phyloP scores from a whole-genome alignment of 2,888 invertebrate species.

The Campaea margaritaria region DNA sequence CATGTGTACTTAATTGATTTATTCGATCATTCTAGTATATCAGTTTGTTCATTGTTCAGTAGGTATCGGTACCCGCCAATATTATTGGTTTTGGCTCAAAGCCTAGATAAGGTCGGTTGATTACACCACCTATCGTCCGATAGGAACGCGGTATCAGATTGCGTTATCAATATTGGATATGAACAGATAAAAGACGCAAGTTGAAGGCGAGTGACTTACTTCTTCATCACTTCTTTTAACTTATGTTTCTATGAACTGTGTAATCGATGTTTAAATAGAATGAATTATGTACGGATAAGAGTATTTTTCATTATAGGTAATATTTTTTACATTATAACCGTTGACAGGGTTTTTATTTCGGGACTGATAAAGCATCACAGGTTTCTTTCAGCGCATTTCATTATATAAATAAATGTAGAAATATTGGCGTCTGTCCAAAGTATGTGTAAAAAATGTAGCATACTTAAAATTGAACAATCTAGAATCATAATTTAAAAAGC shows the following conservation, averaged over 20 bases:
- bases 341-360: no score
- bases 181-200: slow-evolving; percentile 45
- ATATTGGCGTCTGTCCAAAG: not conserved
- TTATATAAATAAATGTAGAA: no score
- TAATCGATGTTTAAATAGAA: not conserved
- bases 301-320: no score
- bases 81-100: slow-evolving; percentile 26
- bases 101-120: slow-evolving; percentile 45
- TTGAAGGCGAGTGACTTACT: slow-evolving; percentile 46
- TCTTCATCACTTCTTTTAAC: slow-evolving; percentile 20
- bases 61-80: slow-evolving; percentile 14
- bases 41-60: no score
- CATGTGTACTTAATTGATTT: slow-evolving; percentile 22
- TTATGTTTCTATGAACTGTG: slow-evolving; percentile 3
- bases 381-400: no score
- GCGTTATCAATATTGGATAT: slow-evolving; percentile 59
- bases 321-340: no score
- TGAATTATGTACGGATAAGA: not conserved
- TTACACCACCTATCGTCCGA: slow-evolving; percentile 56
- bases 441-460: not conserved
- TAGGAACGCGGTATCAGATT: slow-evolving; percentile 57
- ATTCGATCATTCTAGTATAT: slow-evolving; percentile 9
- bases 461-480: not conserved
- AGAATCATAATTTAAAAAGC: not conserved
- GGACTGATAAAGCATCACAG: no score